phyloP scores from a whole-genome alignment of 2,113 vertebrate genomes.

The Carollia perspicillata region DNA sequence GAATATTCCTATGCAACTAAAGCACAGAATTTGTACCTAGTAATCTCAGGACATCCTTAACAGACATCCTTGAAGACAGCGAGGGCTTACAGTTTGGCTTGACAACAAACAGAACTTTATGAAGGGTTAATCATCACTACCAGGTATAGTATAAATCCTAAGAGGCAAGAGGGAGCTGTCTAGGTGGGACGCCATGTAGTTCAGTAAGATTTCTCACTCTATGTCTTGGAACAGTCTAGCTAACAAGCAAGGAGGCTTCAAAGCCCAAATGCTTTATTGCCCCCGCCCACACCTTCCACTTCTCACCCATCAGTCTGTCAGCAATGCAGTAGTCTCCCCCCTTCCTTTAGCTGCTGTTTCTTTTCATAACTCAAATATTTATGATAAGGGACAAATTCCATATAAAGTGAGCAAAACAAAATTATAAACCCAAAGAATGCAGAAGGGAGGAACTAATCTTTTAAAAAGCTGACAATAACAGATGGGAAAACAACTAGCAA shows the following conservation, averaged over 20 bases:
- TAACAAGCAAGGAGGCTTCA: background rate
- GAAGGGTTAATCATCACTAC: background rate
- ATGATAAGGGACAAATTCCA: background rate
- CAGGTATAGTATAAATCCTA: background rate
- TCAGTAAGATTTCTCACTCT: background rate
- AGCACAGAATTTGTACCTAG: background rate
- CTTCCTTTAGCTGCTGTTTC: background rate
- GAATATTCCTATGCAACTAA: conserved; percentile 25
- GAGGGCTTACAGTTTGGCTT: background rate
- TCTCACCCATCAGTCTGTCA: background rate
- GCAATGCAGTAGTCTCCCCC: background rate
- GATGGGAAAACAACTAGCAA: background rate
- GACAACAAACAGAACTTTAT: background rate
- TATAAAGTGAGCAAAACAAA: background rate
- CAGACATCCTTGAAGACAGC: background rate
- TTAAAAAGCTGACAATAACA: conserved; percentile 1
- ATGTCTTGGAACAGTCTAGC: background rate
- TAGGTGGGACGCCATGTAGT: background rate
- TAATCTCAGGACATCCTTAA: conserved; percentile 3
- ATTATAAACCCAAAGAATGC: background rate
- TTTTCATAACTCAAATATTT: background rate
- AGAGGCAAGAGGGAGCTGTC: background rate
- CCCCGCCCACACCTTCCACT: background rate
- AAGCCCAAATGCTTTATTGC: background rate
- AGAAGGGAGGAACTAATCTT: background rate